Evolutionary conservation across 2,888 invertebrate species (phyloP).

Genomic region (Ophion obscuratus): DNA sequence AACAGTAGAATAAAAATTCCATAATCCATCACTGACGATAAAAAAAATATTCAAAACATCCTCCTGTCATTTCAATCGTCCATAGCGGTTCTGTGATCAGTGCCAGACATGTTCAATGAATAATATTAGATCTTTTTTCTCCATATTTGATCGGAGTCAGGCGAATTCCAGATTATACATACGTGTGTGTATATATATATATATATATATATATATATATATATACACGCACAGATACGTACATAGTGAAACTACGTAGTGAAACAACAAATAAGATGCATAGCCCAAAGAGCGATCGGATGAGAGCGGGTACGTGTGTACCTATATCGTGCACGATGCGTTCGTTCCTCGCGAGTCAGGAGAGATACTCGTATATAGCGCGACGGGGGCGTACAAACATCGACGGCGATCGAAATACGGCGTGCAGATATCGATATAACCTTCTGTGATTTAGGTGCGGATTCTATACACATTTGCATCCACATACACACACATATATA

Average conservation of each 20-base stretch:
- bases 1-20: neutral
- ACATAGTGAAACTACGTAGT: neutral
- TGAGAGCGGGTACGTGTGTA: neutral
- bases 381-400: slow-evolving; percentile 38
- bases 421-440: slow-evolving; percentile 34
- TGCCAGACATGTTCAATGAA: neutral
- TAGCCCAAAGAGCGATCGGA: slow-evolving; percentile 2
- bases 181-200: no score
- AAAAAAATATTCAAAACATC: neutral
- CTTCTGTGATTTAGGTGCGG: neutral
- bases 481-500: neutral
- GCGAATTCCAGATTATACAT: no score
- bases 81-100: neutral
- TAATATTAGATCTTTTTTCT: neutral
- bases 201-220: no score
- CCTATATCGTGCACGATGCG: slow-evolving; percentile 5
- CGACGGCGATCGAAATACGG: slow-evolving; percentile 52
- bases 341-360: slow-evolving; percentile 19
- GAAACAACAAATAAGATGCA: slow-evolving; percentile 33
- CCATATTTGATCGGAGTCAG: neutral
- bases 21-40: neutral
- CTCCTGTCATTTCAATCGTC: neutral
- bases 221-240: no score
- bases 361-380: neutral
- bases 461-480: neutral